phyloP scores from a whole-genome alignment of 2,888 invertebrate genomes.

The Schizaphis graminum region DNA sequence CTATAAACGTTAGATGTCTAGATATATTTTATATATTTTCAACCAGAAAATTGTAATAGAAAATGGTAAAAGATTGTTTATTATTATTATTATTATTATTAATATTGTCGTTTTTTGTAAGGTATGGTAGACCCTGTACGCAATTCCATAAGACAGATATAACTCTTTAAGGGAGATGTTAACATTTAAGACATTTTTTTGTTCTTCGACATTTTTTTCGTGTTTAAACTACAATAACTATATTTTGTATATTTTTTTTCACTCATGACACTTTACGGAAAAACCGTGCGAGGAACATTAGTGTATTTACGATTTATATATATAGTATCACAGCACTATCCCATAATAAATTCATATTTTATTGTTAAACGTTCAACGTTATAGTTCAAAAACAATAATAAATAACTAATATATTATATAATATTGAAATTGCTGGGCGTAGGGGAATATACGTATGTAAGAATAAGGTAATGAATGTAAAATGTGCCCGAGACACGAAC shows the following conservation, averaged over 20 bases:
- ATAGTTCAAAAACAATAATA: not conserved
- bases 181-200: not conserved
- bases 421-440: not conserved
- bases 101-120: conserved; percentile 9
- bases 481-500: not conserved
- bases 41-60: not conserved
- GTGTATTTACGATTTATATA: not conserved
- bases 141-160: not conserved
- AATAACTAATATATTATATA: not conserved
- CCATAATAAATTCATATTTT: not conserved
- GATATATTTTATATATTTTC: not conserved
- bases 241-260: not conserved
- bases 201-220: not conserved
- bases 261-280: not conserved
- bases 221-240: not conserved
- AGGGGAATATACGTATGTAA: not conserved
- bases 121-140: not conserved
- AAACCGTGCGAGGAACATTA: not conserved
- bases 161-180: not conserved
- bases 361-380: not conserved
- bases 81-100: not conserved
- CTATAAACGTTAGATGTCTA: not conserved
- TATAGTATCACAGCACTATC: not conserved
- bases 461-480: not conserved
- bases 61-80: conserved; percentile 13